Evolutionary conservation across 2,797 vertebrate species (phyloP), one percentile per base, ranked within the genome.

Genomic region (Sebastes aleutianus): DNA sequence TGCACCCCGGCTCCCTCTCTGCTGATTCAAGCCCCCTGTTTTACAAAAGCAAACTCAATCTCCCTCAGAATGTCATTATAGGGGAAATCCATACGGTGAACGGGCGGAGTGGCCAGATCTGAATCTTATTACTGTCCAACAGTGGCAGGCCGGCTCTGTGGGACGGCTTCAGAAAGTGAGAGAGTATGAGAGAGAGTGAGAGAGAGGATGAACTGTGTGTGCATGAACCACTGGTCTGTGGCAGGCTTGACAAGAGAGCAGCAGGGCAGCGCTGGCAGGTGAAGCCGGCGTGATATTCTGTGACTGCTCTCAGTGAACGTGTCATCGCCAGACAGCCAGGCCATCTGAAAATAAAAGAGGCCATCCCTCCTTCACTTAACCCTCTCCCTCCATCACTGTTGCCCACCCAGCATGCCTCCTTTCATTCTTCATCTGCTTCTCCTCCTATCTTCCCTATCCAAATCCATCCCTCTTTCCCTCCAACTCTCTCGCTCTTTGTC

Each of bases 31-130:
- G 65, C 57, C 56, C 78, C 73, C 71, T 86, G 90, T 86, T 91
- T 91, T 84, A 89, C 82, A 91, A 93, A 94, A 92, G 85, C 87
- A 93, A 95, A 95, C 87, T 93, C 89, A 89, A 89, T 95, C 80
- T 91, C 75, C 85, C 76, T 89, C 88, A 87, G 88, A 94, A 92
- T 92, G 90, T 90, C 89, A 91, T 94, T 94, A 92, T 80, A 79
- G 83, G 87, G 47, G 79, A 94, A 94, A 94, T 95, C 91, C 88
- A 91, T 91, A 87, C 61, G 22, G 80, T 75, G 75, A 82, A 80
- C 69, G 29, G 68, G 76, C 58, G 9, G 83, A 76, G 83, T 68
- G 76, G 87, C 84, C 76, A 76, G 87, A 93, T 92, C 89, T 88
- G 91, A 92, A 95, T 94, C 84, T 78, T 89, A 93, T 94, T 95